phyloP scores from a whole-genome alignment of 1,140 invertebrate species.

The Eciton burchellii region DNA sequence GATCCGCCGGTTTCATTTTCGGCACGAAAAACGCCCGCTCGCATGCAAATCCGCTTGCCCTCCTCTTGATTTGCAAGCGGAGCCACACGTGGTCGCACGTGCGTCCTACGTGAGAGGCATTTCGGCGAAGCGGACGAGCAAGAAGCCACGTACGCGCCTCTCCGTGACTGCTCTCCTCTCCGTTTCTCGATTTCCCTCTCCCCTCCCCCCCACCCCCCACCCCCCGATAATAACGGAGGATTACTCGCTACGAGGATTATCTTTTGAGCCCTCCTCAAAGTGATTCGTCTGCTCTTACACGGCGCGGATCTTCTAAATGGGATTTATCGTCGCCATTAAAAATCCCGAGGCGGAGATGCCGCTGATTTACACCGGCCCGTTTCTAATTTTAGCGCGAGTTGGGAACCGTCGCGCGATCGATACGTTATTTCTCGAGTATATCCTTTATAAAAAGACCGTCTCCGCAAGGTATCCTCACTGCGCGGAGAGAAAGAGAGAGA shows the following conservation, averaged over 20 bases:
- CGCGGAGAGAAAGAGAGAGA: too few relatives aligned
- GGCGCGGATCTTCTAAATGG: slow-evolving; percentile 14
- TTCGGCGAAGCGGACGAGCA: neutral
- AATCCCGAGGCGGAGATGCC: neutral
- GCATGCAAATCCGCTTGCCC: slow-evolving; percentile 18
- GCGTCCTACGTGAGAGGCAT: slow-evolving; percentile 54
- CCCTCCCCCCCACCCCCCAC: too few relatives aligned
- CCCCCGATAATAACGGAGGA: slow-evolving; percentile 28
- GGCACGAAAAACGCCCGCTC: slow-evolving; percentile 34
- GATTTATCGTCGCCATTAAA: slow-evolving; percentile 15
- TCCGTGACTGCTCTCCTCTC: neutral
- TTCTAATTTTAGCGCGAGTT: slow-evolving; percentile 37
- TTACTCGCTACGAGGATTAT: slow-evolving; percentile 29
- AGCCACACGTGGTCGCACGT: slow-evolving; percentile 21
- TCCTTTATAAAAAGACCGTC: too few relatives aligned
- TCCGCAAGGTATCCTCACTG: too few relatives aligned
- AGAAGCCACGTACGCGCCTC: slow-evolving; percentile 6
- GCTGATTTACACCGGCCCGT: slow-evolving; percentile 3
- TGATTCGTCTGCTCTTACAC: slow-evolving; percentile 9
- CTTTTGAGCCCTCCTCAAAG: slow-evolving; percentile 33
- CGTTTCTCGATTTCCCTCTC: neutral
- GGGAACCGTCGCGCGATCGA: neutral
- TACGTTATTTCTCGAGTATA: neutral
- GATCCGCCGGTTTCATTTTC: slow-evolving; percentile 40
- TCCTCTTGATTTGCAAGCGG: slow-evolving; percentile 41